Conservation (phyloP, 2,113 vertebrate genomes). For the Misgurnus mizolepis region DNA sequence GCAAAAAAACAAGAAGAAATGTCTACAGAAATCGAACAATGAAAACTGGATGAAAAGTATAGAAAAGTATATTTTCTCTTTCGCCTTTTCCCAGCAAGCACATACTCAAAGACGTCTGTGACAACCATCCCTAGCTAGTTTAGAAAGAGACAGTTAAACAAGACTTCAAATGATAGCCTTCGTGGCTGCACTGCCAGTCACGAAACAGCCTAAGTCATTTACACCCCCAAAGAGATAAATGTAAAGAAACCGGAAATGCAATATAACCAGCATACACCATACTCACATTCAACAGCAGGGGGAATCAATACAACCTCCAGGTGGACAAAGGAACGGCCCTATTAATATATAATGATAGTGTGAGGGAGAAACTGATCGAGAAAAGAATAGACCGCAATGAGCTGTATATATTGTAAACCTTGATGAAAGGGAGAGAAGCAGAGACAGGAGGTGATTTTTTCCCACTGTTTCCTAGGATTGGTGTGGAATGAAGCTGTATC, state of each 20-base stretch:
- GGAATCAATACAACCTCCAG: constrained; percentile 41
- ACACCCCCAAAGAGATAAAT: constrained; percentile 19
- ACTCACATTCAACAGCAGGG: constrained; percentile 15
- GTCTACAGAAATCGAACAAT: background rate
- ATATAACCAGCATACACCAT: constrained; percentile 21
- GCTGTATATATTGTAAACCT: constrained; percentile 12
- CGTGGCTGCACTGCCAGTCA: background rate
- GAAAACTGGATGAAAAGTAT: background rate
- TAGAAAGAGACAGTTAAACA: background rate
- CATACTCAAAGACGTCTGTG: background rate
- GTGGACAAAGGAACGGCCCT: constrained; percentile 23
- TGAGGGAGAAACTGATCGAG: background rate
- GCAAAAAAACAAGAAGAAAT: background rate
- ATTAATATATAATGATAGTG: constrained; percentile 45
- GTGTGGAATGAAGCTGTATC: constrained; percentile 20
- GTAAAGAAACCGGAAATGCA: constrained; percentile 27
- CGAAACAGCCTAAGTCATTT: background rate
- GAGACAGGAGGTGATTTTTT: background rate
- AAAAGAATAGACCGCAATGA: constrained; percentile 1
- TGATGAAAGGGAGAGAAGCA: background rate
- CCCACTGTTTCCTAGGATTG: constrained; percentile 5
- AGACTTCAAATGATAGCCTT: background rate
- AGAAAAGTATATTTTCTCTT: background rate
- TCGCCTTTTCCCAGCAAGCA: background rate
- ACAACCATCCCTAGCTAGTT: background rate